A percentile compares a stretch with the other conserved stretches of the same genome.
Conservation (phyloP, 2,797 vertebrate species). For the Neosalanx taihuensis region DNA sequence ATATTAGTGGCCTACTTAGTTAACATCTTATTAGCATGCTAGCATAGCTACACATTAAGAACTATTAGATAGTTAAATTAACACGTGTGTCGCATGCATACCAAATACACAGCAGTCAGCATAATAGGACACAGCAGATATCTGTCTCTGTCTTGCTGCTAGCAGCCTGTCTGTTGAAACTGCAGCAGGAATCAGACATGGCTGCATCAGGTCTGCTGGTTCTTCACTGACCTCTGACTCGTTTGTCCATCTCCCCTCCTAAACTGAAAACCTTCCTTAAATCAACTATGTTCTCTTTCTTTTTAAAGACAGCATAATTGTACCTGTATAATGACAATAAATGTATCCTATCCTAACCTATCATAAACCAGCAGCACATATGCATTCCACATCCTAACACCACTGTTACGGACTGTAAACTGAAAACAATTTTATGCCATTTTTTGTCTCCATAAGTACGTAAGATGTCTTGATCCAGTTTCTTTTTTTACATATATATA, state of each 20-base stretch:
- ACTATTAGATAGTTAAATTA: neutral
- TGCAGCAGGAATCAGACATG: neutral
- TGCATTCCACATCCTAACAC: constrained; percentile 52
- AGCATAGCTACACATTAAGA: neutral
- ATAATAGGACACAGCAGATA: too few species aligned
- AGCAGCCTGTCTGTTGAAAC: too few species aligned
- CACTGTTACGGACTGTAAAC: constrained; percentile 49
- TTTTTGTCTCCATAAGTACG: constrained; percentile 41
- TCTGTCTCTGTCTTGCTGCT: too few species aligned
- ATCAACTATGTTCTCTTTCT: constrained; percentile 25
- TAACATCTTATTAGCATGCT: neutral
- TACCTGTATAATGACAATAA: constrained; percentile 6
- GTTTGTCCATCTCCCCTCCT: neutral
- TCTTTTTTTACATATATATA: constrained; percentile 15
- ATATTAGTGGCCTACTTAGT: too few species aligned
- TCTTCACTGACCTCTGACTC: constrained; percentile 1
- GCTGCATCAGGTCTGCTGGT: neutral
- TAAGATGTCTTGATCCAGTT: constrained; percentile 20
- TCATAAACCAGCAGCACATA: constrained; percentile 40
- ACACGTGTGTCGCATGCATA: neutral
- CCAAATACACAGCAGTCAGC: too few species aligned
- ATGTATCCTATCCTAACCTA: neutral
- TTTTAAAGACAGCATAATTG: constrained; percentile 63
- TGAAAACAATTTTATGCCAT: constrained; percentile 2
- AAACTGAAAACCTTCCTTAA: neutral